Percentiles rank a stretch among this genome's conserved stretches.
phyloP scores from a whole-genome alignment of 2,113 vertebrate species.

The human region DNA sequence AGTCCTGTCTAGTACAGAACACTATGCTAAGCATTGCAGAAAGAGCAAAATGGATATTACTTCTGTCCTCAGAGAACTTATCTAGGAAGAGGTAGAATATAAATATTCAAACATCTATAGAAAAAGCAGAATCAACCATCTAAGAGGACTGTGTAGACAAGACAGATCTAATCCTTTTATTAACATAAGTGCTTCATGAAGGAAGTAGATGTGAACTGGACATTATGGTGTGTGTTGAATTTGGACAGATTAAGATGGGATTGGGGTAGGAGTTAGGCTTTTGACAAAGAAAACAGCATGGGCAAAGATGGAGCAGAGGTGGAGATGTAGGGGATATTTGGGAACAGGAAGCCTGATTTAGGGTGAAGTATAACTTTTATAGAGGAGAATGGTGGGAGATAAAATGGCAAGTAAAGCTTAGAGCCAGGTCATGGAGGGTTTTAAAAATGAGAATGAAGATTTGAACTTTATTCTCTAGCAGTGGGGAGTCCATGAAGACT shows the following conservation, averaged over 20 bases:
- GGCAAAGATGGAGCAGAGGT: not conserved
- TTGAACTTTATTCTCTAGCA: not conserved
- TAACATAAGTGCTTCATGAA: not conserved
- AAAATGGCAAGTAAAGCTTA: not conserved
- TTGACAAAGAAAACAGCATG: not conserved
- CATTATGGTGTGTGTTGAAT: not conserved
- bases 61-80: not conserved
- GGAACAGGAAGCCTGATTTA: not conserved
- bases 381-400: not conserved
- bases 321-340: not conserved
- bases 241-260: not conserved
- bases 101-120: not conserved
- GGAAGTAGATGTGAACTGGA: not conserved
- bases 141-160: not conserved
- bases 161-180: not conserved
- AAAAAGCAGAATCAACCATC: not conserved
- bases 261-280: not conserved
- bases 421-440: not conserved
- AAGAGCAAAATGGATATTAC: not conserved
- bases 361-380: not conserved
- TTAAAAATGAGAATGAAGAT: not conserved
- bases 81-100: not conserved
- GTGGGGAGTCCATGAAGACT: not conserved
- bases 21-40: not conserved
- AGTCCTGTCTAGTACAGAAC: not conserved